Conservation (phyloP, 1,140 invertebrate species). For the Drosophila lacertosa region DNA sequence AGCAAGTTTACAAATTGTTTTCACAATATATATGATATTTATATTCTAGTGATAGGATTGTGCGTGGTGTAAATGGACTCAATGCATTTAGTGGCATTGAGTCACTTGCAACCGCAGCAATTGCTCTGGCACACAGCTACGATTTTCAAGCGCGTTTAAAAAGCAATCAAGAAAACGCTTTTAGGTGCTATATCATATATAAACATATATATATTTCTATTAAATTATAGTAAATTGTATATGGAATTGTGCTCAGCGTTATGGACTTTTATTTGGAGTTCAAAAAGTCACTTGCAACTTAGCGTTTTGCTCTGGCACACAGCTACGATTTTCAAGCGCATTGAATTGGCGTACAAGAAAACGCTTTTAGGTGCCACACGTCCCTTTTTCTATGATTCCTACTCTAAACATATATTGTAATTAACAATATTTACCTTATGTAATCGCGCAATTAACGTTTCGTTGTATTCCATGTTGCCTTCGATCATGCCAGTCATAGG, state of each 20-base stretch:
- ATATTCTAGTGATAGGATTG: slow-evolving; percentile 27
- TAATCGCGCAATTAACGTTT: slow-evolving; percentile 95
- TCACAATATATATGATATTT: too few relatives aligned
- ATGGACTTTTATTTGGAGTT: slow-evolving; percentile 20
- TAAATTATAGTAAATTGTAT: neutral
- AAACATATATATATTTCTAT: neutral
- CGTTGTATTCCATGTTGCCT: slow-evolving; percentile 97
- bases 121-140: slow-evolving; percentile 70
- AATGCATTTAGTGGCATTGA: slow-evolving; percentile 16
- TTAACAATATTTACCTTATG: slow-evolving; percentile 90
- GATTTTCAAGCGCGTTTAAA: slow-evolving; percentile 69
- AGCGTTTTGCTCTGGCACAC: slow-evolving; percentile 48
- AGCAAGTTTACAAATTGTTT: slow-evolving; percentile 74
- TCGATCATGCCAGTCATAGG: slow-evolving; percentile 99
- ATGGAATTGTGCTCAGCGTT: slow-evolving; percentile 36
- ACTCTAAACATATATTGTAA: fast-evolving
- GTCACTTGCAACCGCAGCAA: slow-evolving; percentile 52
- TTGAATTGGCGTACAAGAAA: slow-evolving; percentile 59
- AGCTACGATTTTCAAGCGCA: slow-evolving; percentile 54
- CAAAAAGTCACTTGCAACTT: slow-evolving; percentile 48
- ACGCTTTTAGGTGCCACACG: slow-evolving; percentile 75
- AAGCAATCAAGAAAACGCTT: slow-evolving; percentile 48
- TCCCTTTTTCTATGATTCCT: neutral
- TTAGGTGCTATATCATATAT: slow-evolving; percentile 30
- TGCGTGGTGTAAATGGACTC: slow-evolving; percentile 50